A percentile compares a stretch with the other conserved stretches of the same genome.
These are phyloP conservation scores for Xenopus petersii DNA, from an alignment of 2,797 vertebrate genomes.

Conservation along the genomic window DNA sequence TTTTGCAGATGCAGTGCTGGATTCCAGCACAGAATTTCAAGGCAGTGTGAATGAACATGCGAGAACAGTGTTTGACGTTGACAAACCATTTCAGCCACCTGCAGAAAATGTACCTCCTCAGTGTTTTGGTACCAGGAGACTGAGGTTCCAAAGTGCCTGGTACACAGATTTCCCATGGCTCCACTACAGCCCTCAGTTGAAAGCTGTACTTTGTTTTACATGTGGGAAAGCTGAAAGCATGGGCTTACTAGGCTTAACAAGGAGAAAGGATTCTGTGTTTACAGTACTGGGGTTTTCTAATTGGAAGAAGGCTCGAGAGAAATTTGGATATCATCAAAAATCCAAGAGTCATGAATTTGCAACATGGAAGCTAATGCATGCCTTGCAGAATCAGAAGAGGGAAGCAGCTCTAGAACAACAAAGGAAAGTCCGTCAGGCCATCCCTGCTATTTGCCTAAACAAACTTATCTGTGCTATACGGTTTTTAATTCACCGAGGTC, in stretches of 20 bases:
- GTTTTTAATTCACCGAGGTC: slow-evolving; percentile 37
- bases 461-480: slow-evolving; percentile 24
- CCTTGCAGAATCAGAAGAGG: slow-evolving; percentile 36
- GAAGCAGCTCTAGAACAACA: slow-evolving; percentile 42
- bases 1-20: slow-evolving; percentile 34
- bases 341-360: slow-evolving; percentile 44
- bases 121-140: slow-evolving; percentile 35
- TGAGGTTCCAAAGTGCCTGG: slow-evolving; percentile 41
- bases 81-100: slow-evolving; percentile 40
- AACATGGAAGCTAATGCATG: slow-evolving; percentile 42
- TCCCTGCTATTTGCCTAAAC: slow-evolving; percentile 25
- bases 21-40: slow-evolving; percentile 14
- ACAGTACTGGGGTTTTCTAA: slow-evolving; percentile 38
- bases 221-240: slow-evolving; percentile 42
- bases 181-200: slow-evolving; percentile 27
- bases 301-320: slow-evolving; percentile 43
- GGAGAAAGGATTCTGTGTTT: slow-evolving; percentile 40
- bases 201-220: slow-evolving; percentile 39
- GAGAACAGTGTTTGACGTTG: slow-evolving; percentile 33
- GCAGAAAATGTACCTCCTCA: slow-evolving; percentile 38
- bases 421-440: slow-evolving; percentile 38
- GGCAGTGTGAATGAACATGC: slow-evolving; percentile 12
- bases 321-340: slow-evolving; percentile 44
- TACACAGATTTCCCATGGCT: slow-evolving; percentile 43
- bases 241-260: slow-evolving; percentile 28